Evolutionary conservation across 2,797 vertebrate species (phyloP).

Genomic region (Anguilla megastoma): DNA sequence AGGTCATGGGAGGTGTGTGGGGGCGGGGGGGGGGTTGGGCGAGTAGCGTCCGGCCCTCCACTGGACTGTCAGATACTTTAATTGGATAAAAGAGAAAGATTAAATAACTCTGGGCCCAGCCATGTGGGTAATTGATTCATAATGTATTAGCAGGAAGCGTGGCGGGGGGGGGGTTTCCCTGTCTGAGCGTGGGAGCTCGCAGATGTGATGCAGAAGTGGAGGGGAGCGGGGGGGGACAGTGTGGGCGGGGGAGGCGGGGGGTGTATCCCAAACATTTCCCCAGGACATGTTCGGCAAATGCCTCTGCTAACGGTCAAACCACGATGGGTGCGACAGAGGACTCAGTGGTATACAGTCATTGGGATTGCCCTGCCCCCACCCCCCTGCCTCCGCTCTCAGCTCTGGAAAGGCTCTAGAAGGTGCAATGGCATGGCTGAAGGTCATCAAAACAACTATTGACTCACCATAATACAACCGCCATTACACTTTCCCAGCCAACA

Average conservation of each 20-base stretch:
- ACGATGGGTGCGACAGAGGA: background rate
- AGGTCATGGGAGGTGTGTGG: background rate
- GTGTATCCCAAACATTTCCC: background rate
- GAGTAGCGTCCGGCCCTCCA: constrained; percentile 7
- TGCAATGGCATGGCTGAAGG: constrained; percentile 1
- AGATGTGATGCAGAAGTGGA: constrained; percentile 17
- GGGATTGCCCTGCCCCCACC: background rate
- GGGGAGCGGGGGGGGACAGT: background rate
- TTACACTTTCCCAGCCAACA: background rate
- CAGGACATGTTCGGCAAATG: constrained; percentile 17
- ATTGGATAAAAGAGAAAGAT: constrained; percentile 55
- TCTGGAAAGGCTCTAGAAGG: background rate
- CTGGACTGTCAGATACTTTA: constrained; percentile 41
- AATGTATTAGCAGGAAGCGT: constrained; percentile 41
- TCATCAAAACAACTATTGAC: background rate
- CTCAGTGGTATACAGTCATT: constrained; percentile 7
- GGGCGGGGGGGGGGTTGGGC: background rate
- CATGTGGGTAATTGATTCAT: constrained; percentile 50
- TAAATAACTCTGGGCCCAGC: constrained; percentile 43
- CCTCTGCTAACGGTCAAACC: constrained; percentile 31
- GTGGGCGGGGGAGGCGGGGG: background rate
- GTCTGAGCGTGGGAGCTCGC: constrained; percentile 23
- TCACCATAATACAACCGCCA: background rate
- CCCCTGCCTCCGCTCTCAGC: background rate
- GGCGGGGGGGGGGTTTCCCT: constrained; percentile 17